Base-by-base conservation (phyloP, 2,888 invertebrate genomes). In the Ypsolopha sequella region DNA sequence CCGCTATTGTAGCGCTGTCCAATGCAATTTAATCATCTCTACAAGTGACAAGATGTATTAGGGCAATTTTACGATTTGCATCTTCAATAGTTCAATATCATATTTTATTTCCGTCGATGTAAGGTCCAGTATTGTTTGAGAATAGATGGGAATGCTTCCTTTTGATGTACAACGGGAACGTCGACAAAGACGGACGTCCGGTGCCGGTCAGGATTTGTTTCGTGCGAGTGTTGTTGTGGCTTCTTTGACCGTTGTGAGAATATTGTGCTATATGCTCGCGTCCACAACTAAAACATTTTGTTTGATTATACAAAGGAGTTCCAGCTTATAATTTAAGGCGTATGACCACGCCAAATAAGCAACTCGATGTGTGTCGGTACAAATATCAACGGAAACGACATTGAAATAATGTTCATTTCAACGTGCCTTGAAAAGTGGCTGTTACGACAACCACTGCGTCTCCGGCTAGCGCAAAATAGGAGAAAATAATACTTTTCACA, bases 121-220 rank as follows among this genome's bases (percentile, higher is more conserved):
- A 82, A 73, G 73, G 81, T 77, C 69, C 65, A 75, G 73, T 70
- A 64, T 76, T 61, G 72, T 66, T 65, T 70, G 70, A 54, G 52
- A 57, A 58, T 53, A 65, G 64, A 65, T 70, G 58, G 66, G 68
- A 58, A 64, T 70, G 68, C 68, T 64, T 79, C 78, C 76, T 80
- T 85, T 85, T 85, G 85, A 85, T 75, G 85, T 41, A 67, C 78
- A 78, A 82, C 78, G 78, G 82, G 84, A 84, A 85, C 81, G 84
- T 82, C 80, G 79, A 78, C 81, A 79, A 82, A 85, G 85, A 81
- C 86, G 86, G 86, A 86, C 76, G 85, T 86, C 86, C 86, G 86
- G 80, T 84, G 77, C 85, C 85, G 86, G 86, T 84, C 82, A 84
- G 85, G 84, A 84, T 84, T 85, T 78, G 77, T 82, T 84, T 82